Evolutionary conservation across 2,113 vertebrate genomes (phyloP).

Genomic region (Hypocryptadius cinnamomeus): DNA sequence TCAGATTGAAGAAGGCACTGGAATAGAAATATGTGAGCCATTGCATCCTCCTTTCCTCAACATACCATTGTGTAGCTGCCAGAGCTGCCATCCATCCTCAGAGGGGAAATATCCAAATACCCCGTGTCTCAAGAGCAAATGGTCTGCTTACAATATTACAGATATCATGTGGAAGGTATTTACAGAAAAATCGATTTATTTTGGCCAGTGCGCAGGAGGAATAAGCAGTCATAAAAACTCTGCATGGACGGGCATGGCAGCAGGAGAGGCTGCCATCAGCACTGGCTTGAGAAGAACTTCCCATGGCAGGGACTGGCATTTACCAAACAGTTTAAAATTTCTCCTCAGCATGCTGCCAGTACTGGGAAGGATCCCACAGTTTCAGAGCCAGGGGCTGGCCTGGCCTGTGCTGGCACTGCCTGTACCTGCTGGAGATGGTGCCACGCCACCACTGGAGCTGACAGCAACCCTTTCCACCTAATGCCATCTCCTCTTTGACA

Average conservation of each 20-base stretch:
- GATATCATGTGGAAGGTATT: not conserved
- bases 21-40: not conserved
- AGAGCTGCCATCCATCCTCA: not conserved
- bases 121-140: accelerated
- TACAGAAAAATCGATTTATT: not conserved
- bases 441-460: accelerated
- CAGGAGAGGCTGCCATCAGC: not conserved
- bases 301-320: not conserved
- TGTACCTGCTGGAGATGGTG: accelerated
- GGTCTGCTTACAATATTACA: not conserved
- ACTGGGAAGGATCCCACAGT: not conserved
- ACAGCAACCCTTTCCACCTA: not conserved
- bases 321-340: not conserved
- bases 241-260: accelerated
- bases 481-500: not conserved
- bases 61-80: accelerated
- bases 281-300: not conserved
- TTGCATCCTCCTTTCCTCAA: accelerated
- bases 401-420: accelerated
- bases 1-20: not conserved
- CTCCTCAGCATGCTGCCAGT: not conserved
- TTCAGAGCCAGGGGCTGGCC: not conserved
- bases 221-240: accelerated
- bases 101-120: not conserved
- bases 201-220: accelerated